Conservation (phyloP, 2,797 vertebrate species). For the Macrochelys suwanniensis region DNA sequence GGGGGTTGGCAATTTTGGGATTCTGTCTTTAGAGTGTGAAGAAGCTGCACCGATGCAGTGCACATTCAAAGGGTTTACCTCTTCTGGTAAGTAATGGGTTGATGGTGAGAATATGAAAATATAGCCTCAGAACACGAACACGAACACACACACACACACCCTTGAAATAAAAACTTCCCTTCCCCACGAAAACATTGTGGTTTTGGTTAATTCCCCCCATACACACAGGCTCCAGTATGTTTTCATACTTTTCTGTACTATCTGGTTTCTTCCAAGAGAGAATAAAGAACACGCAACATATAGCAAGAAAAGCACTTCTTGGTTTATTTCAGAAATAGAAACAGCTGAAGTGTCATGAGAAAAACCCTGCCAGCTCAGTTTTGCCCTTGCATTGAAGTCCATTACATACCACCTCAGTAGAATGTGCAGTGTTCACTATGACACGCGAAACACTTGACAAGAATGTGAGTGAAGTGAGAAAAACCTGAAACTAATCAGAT, state of each 20-base stretch:
- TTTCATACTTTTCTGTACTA: neutral
- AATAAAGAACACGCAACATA: neutral
- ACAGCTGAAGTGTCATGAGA: slow-evolving; percentile 58
- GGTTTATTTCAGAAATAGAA: slow-evolving; percentile 67
- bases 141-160: too few relatives aligned
- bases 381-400: slow-evolving; percentile 59
- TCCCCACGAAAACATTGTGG: slow-evolving; percentile 21
- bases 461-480: neutral
- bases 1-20: slow-evolving; percentile 61
- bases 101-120: slow-evolving; percentile 67
- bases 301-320: slow-evolving; percentile 18
- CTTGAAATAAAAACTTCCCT: slow-evolving; percentile 27
- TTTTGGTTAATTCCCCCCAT: neutral
- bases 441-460: slow-evolving; percentile 50
- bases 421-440: slow-evolving; percentile 28
- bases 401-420: slow-evolving; percentile 54
- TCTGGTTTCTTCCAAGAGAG: slow-evolving; percentile 7
- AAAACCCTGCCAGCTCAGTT: slow-evolving; percentile 56
- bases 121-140: too few relatives aligned
- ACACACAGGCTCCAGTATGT: slow-evolving; percentile 11
- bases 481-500: slow-evolving; percentile 40
- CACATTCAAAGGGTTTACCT: slow-evolving; percentile 57
- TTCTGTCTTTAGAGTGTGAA: slow-evolving; percentile 70
- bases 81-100: slow-evolving; percentile 64
- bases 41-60: slow-evolving; percentile 60